Percentiles rank a stretch among this genome's conserved stretches.
These are phyloP conservation scores for Drosophila sp. DNA, from an alignment of 1,140 invertebrate species.

Conservation along the genomic window DNA sequence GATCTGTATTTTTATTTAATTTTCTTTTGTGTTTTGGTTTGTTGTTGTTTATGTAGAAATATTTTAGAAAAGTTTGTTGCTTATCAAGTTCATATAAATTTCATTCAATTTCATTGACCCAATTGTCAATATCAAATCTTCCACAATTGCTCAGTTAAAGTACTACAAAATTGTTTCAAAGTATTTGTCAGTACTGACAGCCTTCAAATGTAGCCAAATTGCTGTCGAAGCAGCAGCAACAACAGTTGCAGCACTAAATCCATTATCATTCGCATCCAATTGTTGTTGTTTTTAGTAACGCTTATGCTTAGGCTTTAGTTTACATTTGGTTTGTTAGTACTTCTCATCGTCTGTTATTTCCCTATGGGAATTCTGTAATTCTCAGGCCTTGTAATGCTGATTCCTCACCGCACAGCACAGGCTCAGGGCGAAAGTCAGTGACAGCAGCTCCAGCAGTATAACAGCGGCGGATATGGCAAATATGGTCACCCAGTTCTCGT, in stretches of 20 bases:
- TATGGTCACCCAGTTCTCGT: constrained; percentile 87
- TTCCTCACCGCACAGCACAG: constrained; percentile 91
- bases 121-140: constrained; percentile 47
- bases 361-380: constrained; percentile 84
- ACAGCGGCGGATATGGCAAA: constrained; percentile 88
- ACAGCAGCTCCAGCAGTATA: constrained; percentile 89
- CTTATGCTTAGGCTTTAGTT: constrained; percentile 41
- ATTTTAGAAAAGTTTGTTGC: constrained; percentile 54
- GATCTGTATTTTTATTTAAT: constrained; percentile 21
- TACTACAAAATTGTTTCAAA: constrained; percentile 70
- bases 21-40: neutral
- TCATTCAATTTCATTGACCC: constrained; percentile 49
- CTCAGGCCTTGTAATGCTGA: constrained; percentile 90
- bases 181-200: constrained; percentile 42
- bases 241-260: constrained; percentile 43
- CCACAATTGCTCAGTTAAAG: constrained; percentile 69
- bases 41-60: constrained; percentile 61
- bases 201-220: constrained; percentile 33
- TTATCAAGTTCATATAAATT: constrained; percentile 68
- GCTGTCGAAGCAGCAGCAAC: constrained; percentile 24
- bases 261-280: constrained; percentile 42
- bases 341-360: constrained; percentile 84
- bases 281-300: constrained; percentile 57
- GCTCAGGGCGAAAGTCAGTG: constrained; percentile 91
- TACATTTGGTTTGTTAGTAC: constrained; percentile 82